These are phyloP conservation scores for Eupsilia transversa DNA, from an alignment of 2,888 invertebrate species.

Conservation along the genomic window DNA sequence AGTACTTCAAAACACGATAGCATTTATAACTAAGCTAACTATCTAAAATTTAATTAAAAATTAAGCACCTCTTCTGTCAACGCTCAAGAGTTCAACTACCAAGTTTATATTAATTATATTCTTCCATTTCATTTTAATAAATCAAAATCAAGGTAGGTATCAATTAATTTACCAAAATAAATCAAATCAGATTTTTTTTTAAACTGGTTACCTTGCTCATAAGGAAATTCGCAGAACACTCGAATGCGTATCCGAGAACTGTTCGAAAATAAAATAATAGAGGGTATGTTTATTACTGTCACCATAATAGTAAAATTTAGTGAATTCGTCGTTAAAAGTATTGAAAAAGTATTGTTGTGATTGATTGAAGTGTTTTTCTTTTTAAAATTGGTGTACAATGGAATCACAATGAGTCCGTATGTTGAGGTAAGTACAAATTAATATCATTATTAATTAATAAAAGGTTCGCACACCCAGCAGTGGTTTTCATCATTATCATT, in stretches of 20 bases:
- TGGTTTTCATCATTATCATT: neutral
- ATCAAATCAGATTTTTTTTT: no score
- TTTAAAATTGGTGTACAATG: constrained; percentile 30
- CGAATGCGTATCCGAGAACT: constrained; percentile 33
- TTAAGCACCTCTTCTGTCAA: neutral
- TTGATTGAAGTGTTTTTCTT: neutral
- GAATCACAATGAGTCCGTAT: constrained; percentile 56
- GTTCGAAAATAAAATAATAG: constrained; percentile 12
- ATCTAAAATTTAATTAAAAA: neutral
- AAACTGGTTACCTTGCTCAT: neutral
- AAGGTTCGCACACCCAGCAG: neutral
- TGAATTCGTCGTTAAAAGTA: neutral
- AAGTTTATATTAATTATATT: neutral
- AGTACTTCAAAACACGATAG: neutral
- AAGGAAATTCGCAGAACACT: neutral
- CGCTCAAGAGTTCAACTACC: no score
- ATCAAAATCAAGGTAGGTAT: no score
- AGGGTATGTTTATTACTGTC: constrained; percentile 19
- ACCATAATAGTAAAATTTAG: neutral
- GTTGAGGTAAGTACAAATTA: constrained; percentile 59
- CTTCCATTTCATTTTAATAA: neutral
- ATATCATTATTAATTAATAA: neutral
- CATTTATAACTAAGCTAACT: neutral
- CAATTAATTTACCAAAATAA: no score
- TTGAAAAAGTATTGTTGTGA: constrained; percentile 5